Base-by-base conservation (phyloP, 2,888 invertebrate genomes). In the Antitype chi region DNA sequence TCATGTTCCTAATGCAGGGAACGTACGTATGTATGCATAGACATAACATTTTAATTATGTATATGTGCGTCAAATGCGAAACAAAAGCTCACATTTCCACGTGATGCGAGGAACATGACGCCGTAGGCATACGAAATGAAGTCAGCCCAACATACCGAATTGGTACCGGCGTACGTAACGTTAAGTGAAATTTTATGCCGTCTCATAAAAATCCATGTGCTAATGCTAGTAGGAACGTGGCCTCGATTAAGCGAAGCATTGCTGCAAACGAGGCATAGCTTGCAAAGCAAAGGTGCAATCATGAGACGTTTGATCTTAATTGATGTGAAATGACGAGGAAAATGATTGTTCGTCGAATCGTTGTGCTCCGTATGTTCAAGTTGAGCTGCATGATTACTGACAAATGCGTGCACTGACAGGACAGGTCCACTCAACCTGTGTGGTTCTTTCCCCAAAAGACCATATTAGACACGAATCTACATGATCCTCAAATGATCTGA, bases 171-270 rank as follows among this genome's bases (percentile, higher is more conserved):
- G 89, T 90, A 88, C 89, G 92, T 90, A 89, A 91, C 85, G 91
- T 90, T 91, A 94, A 94, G 93, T 94, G 94, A 94, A 94, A 94
- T 94, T 94, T 94, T 93, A 95, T 93, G 91, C 90, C 89, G 88
- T 87, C 90, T 90, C 93, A 90, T 94, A 94, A 93, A 95, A 94
- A 93, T 93, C 90, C 90, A 91, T 91, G 91, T 90, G 90, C 85
- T 89, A 87, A 80, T 81, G 81, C 74, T 69, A 60, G 69, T 79
- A 85, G 72, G 76, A 72, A 85, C 79, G 74, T 80, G 70, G 75
- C 80, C 81, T 69, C 86, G 80, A 83, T 87, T 86, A 82, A 80
- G 60, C 60, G 75, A 84, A 71, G 68, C 57, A 80, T 78, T 69
- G 62, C 66, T 75, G 47, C 68, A 53, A 59, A 72, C 75, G 76